Percentiles rank a stretch among this genome's conserved stretches.
Evolutionary conservation across 2,888 invertebrate genomes (phyloP).

Genomic region (Argynnis bischoffii): DNA sequence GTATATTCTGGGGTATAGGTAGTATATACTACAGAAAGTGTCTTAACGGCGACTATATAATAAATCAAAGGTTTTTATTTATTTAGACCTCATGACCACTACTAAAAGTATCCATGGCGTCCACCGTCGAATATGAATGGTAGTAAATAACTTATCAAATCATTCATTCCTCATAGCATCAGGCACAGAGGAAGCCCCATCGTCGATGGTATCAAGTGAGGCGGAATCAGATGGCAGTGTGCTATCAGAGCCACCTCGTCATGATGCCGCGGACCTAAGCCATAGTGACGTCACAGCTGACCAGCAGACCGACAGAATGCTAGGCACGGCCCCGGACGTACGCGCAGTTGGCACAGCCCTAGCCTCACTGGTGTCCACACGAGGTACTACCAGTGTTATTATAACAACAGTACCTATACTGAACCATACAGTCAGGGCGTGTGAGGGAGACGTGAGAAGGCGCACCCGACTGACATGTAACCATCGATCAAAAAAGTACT

Average conservation of each 20-base stretch:
- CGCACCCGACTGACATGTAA: too few species aligned
- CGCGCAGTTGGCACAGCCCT: constrained; percentile 53
- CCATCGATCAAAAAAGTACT: too few species aligned
- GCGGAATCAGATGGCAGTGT: constrained; percentile 74
- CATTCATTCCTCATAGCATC: constrained; percentile 42
- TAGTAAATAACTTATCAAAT: neutral
- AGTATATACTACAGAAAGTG: too few species aligned
- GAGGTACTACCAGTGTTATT: constrained; percentile 52
- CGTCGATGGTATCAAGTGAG: constrained; percentile 76
- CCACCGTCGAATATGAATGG: too few species aligned
- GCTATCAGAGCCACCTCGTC: constrained; percentile 59
- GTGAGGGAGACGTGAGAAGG: too few species aligned
- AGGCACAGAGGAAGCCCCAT: constrained; percentile 73
- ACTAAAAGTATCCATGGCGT: too few species aligned
- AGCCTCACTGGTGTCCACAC: constrained; percentile 61
- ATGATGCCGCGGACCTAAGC: constrained; percentile 52
- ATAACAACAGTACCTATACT: neutral
- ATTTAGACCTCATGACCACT: too few species aligned
- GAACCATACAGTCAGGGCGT: too few species aligned
- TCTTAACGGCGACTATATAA: too few species aligned
- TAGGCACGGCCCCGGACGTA: constrained; percentile 55
- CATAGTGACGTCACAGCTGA: constrained; percentile 39
- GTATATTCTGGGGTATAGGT: too few species aligned
- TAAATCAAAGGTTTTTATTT: too few species aligned
- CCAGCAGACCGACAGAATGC: constrained; percentile 48